A percentile compares a stretch with the other conserved stretches of the same genome.
Conservation (phyloP, 2,888 invertebrate genomes). For the Notodonta dromedarius region DNA sequence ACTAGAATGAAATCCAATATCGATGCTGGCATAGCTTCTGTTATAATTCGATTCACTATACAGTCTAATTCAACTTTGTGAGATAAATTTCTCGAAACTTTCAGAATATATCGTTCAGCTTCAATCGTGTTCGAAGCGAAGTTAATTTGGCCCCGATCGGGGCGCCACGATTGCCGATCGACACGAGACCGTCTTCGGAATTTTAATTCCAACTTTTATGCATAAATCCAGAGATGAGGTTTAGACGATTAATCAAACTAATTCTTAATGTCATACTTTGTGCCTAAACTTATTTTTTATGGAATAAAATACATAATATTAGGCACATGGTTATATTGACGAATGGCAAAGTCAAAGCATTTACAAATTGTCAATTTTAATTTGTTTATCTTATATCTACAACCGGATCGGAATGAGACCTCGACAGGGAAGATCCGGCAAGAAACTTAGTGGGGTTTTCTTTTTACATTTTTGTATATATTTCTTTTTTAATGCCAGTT, state of each 20-base stretch:
- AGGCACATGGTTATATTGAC: too few species aligned
- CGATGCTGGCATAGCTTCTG: neutral
- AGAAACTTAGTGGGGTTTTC: too few species aligned
- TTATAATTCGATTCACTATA: slow-evolving; percentile 29
- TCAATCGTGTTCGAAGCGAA: slow-evolving; percentile 41
- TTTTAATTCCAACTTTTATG: neutral
- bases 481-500: too few species aligned
- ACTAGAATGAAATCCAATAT: neutral
- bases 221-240: neutral
- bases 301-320: too few species aligned
- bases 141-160: slow-evolving; percentile 34
- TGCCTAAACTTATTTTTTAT: too few species aligned
- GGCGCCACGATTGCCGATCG: slow-evolving; percentile 7
- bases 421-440: too few species aligned
- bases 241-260: neutral
- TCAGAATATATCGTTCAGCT: slow-evolving; percentile 41
- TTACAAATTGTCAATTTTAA: too few species aligned
- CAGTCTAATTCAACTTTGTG: slow-evolving; percentile 41
- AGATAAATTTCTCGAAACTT: slow-evolving; percentile 45
- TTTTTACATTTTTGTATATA: too few species aligned
- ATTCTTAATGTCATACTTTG: too few species aligned
- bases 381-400: too few species aligned
- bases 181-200: slow-evolving; percentile 12
- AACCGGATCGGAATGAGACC: too few species aligned
- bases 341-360: too few species aligned